Conservation (phyloP, 2,797 vertebrate species). For the Taeniopygia guttata region DNA sequence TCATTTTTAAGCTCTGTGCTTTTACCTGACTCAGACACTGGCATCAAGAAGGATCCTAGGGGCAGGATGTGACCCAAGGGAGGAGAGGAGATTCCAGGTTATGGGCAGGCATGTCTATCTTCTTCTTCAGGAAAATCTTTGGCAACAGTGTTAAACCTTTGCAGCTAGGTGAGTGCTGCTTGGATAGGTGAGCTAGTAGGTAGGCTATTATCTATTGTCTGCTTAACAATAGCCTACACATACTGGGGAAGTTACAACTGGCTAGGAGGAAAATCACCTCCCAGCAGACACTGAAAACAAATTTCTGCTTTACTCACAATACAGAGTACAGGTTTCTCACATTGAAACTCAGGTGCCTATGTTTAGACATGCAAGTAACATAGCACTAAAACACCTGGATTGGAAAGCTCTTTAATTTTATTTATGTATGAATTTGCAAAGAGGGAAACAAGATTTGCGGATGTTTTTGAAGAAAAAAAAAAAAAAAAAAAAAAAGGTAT, state of each 20-base stretch:
- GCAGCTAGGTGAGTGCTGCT: neutral
- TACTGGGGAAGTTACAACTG: neutral
- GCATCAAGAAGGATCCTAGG: neutral
- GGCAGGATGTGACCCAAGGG: neutral
- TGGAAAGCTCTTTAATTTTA: neutral
- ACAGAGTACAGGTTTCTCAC: neutral
- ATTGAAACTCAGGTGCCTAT: neutral
- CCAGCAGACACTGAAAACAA: neutral
- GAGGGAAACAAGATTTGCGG: neutral
- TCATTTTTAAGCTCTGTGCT: neutral
- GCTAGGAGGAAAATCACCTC: neutral
- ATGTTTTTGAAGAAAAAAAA: neutral
- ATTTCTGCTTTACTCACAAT: neutral
- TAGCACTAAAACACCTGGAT: neutral
- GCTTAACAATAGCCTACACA: neutral
- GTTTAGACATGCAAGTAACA: neutral
- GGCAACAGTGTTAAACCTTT: neutral
- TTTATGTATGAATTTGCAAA: neutral
- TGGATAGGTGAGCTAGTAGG: neutral
- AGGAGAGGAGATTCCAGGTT: neutral
- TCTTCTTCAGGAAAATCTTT: slow-evolving; percentile 16
- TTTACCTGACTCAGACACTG: slow-evolving; percentile 33
- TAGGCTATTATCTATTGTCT: neutral
- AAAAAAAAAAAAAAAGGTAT: neutral
- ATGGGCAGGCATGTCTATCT: neutral